Percentiles rank a stretch among this genome's conserved stretches.
phyloP scores from a whole-genome alignment of 1,140 invertebrate genomes.

The Nomia melanderi region DNA sequence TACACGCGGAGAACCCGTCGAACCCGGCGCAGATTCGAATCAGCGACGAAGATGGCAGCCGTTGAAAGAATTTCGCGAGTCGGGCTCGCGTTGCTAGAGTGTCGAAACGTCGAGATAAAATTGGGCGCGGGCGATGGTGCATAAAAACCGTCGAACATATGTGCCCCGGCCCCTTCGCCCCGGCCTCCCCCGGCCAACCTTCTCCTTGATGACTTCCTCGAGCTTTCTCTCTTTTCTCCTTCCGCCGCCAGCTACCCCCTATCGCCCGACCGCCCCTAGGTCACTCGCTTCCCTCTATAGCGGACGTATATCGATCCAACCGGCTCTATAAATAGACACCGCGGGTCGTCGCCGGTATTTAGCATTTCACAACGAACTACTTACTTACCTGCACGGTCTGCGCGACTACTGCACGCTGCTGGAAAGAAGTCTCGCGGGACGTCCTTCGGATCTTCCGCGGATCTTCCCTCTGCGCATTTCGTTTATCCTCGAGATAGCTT shows the following conservation, averaged over 20 bases:
- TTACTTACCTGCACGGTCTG: slow-evolving; percentile 44
- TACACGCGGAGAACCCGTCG: too few relatives aligned
- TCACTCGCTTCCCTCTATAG: slow-evolving; percentile 36
- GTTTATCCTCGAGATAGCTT: too few relatives aligned
- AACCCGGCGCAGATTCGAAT: too few relatives aligned
- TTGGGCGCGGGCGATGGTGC: slow-evolving; percentile 59
- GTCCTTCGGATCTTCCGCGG: too few relatives aligned
- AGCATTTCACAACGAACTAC: slow-evolving; percentile 69
- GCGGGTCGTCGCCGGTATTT: slow-evolving; percentile 65
- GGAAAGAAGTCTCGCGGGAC: too few relatives aligned
- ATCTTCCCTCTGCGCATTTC: too few relatives aligned
- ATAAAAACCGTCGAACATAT: slow-evolving; percentile 39
- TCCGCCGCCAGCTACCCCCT: not conserved
- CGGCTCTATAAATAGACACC: slow-evolving; percentile 70
- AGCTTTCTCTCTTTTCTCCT: not conserved
- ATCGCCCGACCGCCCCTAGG: not conserved
- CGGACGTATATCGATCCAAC: slow-evolving; percentile 66
- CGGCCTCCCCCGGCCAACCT: not conserved
- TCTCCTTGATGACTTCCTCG: slow-evolving; percentile 2
- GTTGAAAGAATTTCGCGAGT: not conserved
- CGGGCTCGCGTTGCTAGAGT: not conserved
- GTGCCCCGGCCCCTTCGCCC: not conserved
- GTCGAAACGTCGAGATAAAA: slow-evolving; percentile 63
- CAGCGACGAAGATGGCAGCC: too few relatives aligned
- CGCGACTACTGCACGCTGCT: slow-evolving; percentile 25